A percentile compares a stretch with the other conserved stretches of the same genome.
These are phyloP conservation scores for Megalurothrips usitatus DNA, from an alignment of 2,888 invertebrate genomes.

Conservation along the genomic window DNA sequence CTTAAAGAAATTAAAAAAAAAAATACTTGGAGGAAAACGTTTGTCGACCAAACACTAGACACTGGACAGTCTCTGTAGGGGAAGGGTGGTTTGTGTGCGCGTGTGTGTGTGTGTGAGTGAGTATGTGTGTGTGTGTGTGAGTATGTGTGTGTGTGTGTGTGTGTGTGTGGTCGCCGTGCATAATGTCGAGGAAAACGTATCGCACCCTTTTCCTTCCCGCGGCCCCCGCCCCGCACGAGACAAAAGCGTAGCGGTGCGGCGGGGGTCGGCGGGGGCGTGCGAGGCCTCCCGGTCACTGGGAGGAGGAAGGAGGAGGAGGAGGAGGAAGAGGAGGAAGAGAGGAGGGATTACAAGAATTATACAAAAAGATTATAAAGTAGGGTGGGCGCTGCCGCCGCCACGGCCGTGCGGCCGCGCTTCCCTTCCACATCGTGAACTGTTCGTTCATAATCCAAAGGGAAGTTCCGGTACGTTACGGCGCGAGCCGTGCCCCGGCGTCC, in stretches of 20 bases:
- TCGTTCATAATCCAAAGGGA: too few relatives aligned
- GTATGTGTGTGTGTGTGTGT: background rate
- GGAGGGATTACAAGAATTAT: constrained; percentile 6
- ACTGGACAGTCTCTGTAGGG: background rate
- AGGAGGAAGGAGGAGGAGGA: background rate
- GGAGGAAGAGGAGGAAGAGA: background rate
- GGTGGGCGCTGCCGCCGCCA: background rate
- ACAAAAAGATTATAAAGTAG: constrained; percentile 6
- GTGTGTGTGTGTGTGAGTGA: background rate
- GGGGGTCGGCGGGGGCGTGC: background rate
- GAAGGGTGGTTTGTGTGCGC: background rate
- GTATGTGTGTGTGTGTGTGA: background rate
- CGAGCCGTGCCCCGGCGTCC: background rate
- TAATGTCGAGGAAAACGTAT: background rate
- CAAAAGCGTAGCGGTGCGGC: background rate
- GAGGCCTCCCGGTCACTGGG: background rate
- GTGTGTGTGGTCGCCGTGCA: background rate
- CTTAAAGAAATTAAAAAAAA: too few relatives aligned
- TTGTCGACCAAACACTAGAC: too few relatives aligned
- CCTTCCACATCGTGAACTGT: too few relatives aligned
- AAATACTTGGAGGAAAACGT: too few relatives aligned
- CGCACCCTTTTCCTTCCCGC: background rate
- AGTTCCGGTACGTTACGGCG: background rate
- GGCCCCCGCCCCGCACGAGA: background rate
- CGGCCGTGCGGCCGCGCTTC: too few relatives aligned